Conservation (phyloP, 2,113 vertebrate genomes). For the Serinus canaria region DNA sequence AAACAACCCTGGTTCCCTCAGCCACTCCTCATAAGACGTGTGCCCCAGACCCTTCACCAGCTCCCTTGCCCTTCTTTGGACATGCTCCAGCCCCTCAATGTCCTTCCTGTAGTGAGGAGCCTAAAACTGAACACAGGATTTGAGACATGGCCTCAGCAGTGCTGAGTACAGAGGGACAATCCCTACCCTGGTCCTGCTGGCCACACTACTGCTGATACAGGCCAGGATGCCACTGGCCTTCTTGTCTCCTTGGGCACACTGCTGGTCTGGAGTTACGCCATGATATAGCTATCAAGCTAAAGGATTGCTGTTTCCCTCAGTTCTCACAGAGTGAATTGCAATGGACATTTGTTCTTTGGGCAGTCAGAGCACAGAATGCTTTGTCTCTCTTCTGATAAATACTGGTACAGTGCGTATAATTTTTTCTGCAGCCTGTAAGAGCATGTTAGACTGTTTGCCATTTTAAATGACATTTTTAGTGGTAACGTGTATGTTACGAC, state of each 20-base stretch:
- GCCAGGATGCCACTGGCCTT: neutral
- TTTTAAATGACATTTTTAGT: slow-evolving; percentile 27
- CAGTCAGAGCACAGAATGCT: neutral
- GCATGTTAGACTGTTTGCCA: neutral
- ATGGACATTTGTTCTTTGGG: neutral
- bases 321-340: neutral
- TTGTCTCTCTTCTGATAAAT: neutral
- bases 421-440: neutral
- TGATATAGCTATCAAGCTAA: neutral
- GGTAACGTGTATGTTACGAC: slow-evolving; percentile 40
- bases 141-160: neutral
- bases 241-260: neutral
- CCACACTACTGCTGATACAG: neutral
- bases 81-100: fast-evolving
- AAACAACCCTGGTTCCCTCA: neutral
- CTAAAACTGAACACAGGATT: neutral
- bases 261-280: neutral
- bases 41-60: neutral
- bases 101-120: neutral
- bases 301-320: neutral
- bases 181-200: neutral
- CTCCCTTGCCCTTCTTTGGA: neutral
- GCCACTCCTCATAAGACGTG: too few relatives aligned
- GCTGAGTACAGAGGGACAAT: fast-evolving
- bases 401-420: neutral